A percentile compares a stretch with the other conserved stretches of the same genome.
Evolutionary conservation across 23 tunicate genomes (phyloP).

Genomic region (Botrylloides violaceus): DNA sequence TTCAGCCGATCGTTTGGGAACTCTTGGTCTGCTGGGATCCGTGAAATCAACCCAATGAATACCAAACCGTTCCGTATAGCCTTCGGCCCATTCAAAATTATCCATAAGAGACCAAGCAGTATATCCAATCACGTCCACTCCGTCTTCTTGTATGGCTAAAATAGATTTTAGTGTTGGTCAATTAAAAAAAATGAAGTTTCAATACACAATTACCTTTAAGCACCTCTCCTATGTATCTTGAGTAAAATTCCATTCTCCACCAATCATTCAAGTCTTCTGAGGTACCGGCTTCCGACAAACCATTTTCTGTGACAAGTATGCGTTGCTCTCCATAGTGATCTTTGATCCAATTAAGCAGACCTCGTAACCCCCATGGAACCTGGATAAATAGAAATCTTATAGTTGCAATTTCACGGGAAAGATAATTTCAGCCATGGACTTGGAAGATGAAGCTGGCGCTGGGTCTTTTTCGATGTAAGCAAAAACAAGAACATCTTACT

Average conservation of each 20-base stretch:
- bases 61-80: constrained; percentile 87
- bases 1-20: constrained; percentile 52
- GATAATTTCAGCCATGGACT: too few relatives aligned
- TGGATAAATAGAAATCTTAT: neutral
- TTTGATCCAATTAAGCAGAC: constrained; percentile 64
- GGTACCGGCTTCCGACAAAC: constrained; percentile 76
- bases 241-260: constrained; percentile 78
- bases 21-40: constrained; percentile 69
- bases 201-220: constrained; percentile 85
- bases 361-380: constrained; percentile 89
- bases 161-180: neutral
- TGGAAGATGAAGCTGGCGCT: too few relatives aligned
- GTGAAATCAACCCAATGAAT: constrained; percentile 76
- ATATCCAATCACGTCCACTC: constrained; percentile 89
- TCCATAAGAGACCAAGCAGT: constrained; percentile 99
- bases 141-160: constrained; percentile 55
- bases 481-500: neutral
- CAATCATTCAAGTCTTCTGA: constrained; percentile 68
- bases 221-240: constrained; percentile 69
- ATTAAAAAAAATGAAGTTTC: neutral
- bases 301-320: constrained; percentile 88
- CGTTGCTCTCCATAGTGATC: constrained; percentile 55
- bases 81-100: constrained; percentile 97
- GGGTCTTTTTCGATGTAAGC: too few relatives aligned
- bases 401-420: too few relatives aligned